Evolutionary conservation across 2,797 vertebrate genomes (phyloP).

Genomic region (Chelon auratus): DNA sequence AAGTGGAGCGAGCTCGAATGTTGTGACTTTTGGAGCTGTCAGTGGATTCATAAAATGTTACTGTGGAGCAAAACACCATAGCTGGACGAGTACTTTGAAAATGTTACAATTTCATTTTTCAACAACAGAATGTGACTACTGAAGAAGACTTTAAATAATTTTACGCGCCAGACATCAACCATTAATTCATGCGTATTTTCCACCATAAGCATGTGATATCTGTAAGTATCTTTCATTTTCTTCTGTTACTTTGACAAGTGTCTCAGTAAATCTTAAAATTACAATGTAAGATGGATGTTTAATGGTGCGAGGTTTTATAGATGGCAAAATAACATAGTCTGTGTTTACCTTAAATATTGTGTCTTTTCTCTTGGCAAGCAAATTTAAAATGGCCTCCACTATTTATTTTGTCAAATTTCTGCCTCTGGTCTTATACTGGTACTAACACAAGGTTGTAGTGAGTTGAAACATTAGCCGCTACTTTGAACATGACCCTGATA

Average conservation of each 20-base stretch:
- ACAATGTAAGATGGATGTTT: neutral
- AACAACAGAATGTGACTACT: neutral
- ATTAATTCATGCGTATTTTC: slow-evolving; percentile 7
- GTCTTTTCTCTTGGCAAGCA: neutral
- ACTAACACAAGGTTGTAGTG: slow-evolving; percentile 28
- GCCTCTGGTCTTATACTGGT: slow-evolving; percentile 8
- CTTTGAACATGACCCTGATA: slow-evolving; percentile 86
- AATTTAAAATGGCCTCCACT: neutral
- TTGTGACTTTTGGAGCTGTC: slow-evolving; percentile 21
- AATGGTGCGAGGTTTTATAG: neutral
- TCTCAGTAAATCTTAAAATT: neutral
- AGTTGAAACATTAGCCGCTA: slow-evolving; percentile 74
- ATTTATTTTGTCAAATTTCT: slow-evolving; percentile 6
- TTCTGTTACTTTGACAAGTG: neutral
- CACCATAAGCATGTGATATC: neutral
- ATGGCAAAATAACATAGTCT: too few relatives aligned
- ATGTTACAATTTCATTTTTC: slow-evolving; percentile 17
- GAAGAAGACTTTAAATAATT: slow-evolving; percentile 3
- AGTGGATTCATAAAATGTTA: slow-evolving; percentile 39
- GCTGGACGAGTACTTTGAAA: slow-evolving; percentile 8
- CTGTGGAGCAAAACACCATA: slow-evolving; percentile 39
- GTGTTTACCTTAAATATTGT: neutral
- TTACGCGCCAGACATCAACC: slow-evolving; percentile 1
- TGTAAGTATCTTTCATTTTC: neutral
- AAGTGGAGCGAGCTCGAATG: slow-evolving; percentile 29